Conservation (phyloP, 2,797 vertebrate genomes). For the Chiropotes sagulatus region DNA sequence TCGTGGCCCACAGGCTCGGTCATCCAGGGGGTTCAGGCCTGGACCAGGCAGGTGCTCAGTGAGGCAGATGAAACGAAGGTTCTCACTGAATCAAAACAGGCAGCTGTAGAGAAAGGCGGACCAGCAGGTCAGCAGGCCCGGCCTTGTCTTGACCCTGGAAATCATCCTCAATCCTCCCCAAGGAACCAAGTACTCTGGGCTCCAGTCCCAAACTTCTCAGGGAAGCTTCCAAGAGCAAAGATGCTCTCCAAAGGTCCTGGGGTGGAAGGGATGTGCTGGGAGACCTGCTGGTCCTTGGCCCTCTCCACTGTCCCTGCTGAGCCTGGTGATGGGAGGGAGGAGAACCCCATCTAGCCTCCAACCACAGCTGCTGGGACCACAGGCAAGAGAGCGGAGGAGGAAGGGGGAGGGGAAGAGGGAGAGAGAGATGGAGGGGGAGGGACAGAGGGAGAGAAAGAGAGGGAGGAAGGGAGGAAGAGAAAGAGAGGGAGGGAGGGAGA, state of each 20-base stretch:
- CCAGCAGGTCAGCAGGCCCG: background rate
- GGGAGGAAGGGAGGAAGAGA: too few relatives aligned
- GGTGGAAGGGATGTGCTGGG: background rate
- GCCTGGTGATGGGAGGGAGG: background rate
- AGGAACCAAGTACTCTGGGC: background rate
- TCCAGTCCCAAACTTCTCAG: background rate
- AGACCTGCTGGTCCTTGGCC: background rate
- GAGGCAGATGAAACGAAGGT: background rate
- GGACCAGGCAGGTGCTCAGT: too few relatives aligned
- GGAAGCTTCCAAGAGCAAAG: background rate
- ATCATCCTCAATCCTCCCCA: background rate
- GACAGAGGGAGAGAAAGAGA: rapidly evolving
- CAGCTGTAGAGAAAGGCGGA: rapidly evolving
- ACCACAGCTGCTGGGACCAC: background rate
- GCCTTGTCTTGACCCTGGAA: background rate
- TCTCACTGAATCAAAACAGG: background rate
- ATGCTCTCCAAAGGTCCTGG: background rate
- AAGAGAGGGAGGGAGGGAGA: too few relatives aligned
- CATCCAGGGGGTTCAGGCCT: rapidly evolving
- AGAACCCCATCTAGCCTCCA: background rate
- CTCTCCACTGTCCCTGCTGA: background rate
- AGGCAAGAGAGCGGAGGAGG: too few relatives aligned
- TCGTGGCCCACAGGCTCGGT: background rate
- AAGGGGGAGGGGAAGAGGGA: too few relatives aligned
- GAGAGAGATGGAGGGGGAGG: too few relatives aligned